Conservation (phyloP, 2,113 vertebrate genomes). For the Strix aluco region DNA sequence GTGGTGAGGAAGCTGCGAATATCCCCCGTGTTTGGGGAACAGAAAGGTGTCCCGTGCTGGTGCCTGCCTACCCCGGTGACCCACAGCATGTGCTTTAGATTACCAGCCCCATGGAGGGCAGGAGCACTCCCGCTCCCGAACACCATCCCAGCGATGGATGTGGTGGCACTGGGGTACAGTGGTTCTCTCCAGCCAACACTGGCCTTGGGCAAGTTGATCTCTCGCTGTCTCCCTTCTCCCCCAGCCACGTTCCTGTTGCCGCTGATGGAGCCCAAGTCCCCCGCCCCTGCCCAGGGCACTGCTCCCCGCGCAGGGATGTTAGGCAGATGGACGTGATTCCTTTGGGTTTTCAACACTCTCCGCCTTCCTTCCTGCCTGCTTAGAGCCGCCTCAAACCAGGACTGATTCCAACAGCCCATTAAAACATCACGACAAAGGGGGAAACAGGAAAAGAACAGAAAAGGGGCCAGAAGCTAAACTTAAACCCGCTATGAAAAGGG, state of each 20-base stretch:
- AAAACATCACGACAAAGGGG: not conserved
- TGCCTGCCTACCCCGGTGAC: not conserved
- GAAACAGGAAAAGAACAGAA: not conserved
- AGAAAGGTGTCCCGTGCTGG: not conserved
- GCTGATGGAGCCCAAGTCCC: not conserved
- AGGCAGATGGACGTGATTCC: not conserved
- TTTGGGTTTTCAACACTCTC: not conserved
- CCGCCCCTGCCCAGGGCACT: not conserved
- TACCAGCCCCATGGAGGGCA: not conserved
- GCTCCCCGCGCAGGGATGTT: not conserved
- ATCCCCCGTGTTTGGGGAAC: fast-evolving
- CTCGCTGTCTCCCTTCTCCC: not conserved
- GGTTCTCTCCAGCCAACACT: not conserved
- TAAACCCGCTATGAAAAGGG: not conserved
- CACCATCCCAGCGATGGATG: not conserved
- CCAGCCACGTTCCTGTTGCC: fast-evolving
- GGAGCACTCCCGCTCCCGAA: not conserved
- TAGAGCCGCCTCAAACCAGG: not conserved
- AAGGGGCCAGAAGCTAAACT: constrained; percentile 19
- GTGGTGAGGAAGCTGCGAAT: not conserved
- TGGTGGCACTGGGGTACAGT: not conserved
- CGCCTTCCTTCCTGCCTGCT: constrained; percentile 21
- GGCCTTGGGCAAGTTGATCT: not conserved
- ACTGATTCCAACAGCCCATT: not conserved
- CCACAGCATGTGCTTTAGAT: fast-evolving